These are phyloP conservation scores for Psittacula echo DNA, from an alignment of 2,797 vertebrate genomes.

Conservation along the genomic window DNA sequence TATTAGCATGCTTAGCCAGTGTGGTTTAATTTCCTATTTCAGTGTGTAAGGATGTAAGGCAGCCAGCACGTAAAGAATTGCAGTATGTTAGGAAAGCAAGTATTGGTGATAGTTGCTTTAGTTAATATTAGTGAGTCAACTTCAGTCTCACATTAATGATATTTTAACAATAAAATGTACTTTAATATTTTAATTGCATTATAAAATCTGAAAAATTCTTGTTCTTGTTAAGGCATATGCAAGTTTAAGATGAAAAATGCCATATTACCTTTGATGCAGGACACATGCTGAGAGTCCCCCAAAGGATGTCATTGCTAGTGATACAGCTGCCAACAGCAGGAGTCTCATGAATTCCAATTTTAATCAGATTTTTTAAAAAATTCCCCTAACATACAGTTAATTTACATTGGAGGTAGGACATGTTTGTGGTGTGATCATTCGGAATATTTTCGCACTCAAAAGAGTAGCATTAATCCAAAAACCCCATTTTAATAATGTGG, in stretches of 20 bases:
- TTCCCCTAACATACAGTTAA: neutral
- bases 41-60: neutral
- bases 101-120: neutral
- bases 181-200: neutral
- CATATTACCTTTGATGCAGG: slow-evolving; percentile 33
- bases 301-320: slow-evolving; percentile 18
- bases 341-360: slow-evolving; percentile 62
- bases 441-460: neutral
- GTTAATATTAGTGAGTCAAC: neutral
- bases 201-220: slow-evolving; percentile 8
- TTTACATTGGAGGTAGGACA: slow-evolving; percentile 22
- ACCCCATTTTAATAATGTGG: neutral
- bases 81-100: neutral
- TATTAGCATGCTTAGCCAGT: neutral
- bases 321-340: slow-evolving; percentile 72
- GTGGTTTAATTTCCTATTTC: neutral
- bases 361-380: slow-evolving; percentile 2
- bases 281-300: slow-evolving; percentile 50
- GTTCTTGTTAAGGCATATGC: slow-evolving; percentile 4
- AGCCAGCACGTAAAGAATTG: neutral
- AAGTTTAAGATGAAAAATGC: slow-evolving; percentile 30
- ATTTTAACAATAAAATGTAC: neutral
- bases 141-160: neutral
- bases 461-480: neutral
- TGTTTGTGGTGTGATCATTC: slow-evolving; percentile 25